Percentiles rank a stretch among this genome's conserved stretches.
phyloP scores from a whole-genome alignment of 2,113 vertebrate genomes.

The Saccopteryx leptura region DNA sequence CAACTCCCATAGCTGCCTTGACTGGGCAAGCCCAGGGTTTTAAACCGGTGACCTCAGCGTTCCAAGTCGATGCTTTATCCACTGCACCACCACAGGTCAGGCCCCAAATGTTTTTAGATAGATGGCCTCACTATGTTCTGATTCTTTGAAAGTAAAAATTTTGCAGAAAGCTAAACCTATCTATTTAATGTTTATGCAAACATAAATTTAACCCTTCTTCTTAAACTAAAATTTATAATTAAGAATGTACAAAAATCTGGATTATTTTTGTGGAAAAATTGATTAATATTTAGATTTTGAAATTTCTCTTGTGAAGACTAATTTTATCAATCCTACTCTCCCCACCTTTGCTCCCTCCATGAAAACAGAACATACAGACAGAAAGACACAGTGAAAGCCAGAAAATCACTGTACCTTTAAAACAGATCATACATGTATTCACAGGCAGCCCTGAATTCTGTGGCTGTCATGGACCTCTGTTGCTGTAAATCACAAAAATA shows the following conservation, averaged over 20 bases:
- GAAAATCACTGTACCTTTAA: not conserved
- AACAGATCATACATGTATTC: not conserved
- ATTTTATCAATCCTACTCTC: not conserved
- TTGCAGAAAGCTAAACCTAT: slow-evolving; percentile 2
- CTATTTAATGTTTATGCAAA: not conserved
- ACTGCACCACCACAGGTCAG: too few species aligned
- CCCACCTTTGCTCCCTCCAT: not conserved
- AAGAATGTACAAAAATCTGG: not conserved
- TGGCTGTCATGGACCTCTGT: not conserved
- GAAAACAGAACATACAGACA: not conserved
- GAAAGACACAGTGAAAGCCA: not conserved
- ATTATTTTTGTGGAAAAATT: not conserved
- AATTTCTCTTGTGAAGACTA: slow-evolving; percentile 21
- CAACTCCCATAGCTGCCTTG: too few species aligned
- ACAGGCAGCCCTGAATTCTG: not conserved
- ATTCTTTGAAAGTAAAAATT: not conserved
- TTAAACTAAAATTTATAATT: slow-evolving; percentile 4
- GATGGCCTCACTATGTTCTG: not conserved
- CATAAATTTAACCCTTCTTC: slow-evolving; percentile 30
- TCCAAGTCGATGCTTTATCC: too few species aligned
- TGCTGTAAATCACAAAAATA: slow-evolving; percentile 60
- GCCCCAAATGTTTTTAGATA: not conserved
- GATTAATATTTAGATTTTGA: not conserved
- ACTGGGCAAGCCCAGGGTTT: too few species aligned
- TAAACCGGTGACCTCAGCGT: too few species aligned